Evolutionary conservation across 2,113 vertebrate species (phyloP), one percentile per base, ranked within the genome.

Genomic region (Upupa epops): DNA sequence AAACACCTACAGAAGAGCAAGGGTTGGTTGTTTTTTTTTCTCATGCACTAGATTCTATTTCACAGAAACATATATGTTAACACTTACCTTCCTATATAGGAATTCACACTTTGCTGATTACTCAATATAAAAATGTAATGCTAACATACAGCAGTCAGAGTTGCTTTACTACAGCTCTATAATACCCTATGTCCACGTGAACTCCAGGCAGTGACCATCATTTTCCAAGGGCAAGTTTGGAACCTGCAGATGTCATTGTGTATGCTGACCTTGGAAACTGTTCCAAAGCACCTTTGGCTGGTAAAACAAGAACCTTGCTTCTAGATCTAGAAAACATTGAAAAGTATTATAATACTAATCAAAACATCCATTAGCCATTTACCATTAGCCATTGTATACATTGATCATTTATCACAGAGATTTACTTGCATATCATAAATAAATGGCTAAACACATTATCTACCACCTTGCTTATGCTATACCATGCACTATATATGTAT

Each of bases 161-260:
- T 85, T 89, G 42, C 49, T 96, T 94, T 95, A 76, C 73, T 93
- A 59, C 75, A 22, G 22, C 58, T 48, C 54, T 84, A 87, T 60
- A 63, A 81, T 64, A 24, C 51, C 77, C 40, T 37, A 13, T 2
- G 31, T 24, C 46, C 58, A 74, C 42, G 83, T 77, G 82, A 94
- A 78, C 61, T 55, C 83, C 74, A 54, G 45, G 70, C 90, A 84
- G 69, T 13, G 45, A 70, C 65, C 84, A 42, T 40, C 48, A 60
- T 85, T 84, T 79, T 84, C 83, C 92, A 96, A 96, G 95, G 94
- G n/a, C 89, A 76, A 79, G 77, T 63, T 86, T 86, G 70, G 95
- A 95, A 84, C 74, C 5, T 7, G 36, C 22, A n/a, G 2, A 5
- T 88, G 60, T n/a, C 68, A 61, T 77, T 64, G 75, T 68, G 56